These are phyloP conservation scores for Ailuropoda melanoleuca DNA, from an alignment of 2,113 vertebrate genomes.

Conservation along the genomic window DNA sequence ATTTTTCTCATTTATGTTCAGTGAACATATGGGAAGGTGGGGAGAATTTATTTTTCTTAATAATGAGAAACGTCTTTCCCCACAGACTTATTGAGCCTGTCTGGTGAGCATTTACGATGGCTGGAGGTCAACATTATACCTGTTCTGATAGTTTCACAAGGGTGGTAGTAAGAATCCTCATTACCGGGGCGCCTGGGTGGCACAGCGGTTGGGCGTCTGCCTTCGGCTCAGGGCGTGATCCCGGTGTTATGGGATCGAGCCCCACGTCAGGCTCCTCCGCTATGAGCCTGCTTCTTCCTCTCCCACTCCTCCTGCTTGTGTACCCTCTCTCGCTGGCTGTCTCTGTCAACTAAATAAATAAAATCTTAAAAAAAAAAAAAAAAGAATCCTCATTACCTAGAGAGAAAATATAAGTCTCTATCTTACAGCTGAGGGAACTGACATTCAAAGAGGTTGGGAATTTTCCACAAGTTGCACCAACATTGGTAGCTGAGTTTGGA, in stretches of 20 bases:
- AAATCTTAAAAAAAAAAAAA: no score
- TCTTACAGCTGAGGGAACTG: not conserved
- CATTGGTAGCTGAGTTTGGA: not conserved
- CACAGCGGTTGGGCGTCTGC: no score
- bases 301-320: no score
- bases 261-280: no score
- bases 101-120: not conserved
- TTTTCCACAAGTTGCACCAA: not conserved
- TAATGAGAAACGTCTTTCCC: not conserved
- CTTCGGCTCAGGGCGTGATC: no score
- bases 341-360: no score
- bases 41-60: conserved; percentile 14
- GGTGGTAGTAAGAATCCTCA: not conserved
- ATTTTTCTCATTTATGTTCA: conserved; percentile 34
- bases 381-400: not conserved
- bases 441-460: not conserved
- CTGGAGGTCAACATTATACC: not conserved
- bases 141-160: not conserved
- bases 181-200: no score
- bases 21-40: not conserved
- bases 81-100: not conserved
- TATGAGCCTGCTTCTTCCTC: no score
- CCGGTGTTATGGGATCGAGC: no score
- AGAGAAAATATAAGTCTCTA: not conserved
- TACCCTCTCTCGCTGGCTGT: no score